Evolutionary conservation across 2,888 invertebrate genomes (phyloP).

Genomic region (Campoplex nolae): DNA sequence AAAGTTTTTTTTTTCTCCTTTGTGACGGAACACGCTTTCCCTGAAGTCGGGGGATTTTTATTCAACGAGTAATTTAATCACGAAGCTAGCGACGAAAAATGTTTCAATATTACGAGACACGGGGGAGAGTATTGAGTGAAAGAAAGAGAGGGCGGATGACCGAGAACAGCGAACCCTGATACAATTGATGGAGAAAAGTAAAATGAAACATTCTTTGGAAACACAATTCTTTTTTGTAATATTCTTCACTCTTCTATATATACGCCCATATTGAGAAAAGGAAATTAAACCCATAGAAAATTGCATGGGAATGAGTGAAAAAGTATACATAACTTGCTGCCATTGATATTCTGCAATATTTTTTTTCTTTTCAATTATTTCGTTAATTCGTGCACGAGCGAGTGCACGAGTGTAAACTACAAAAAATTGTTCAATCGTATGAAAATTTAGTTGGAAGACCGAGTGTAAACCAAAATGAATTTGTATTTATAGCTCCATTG

Average conservation of each 20-base stretch:
- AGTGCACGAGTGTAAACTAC: background rate
- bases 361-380: background rate
- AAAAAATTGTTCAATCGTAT: background rate
- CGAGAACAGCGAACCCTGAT: constrained; percentile 4
- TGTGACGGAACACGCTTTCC: constrained; percentile 31
- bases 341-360: background rate
- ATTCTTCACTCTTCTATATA: background rate
- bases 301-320: background rate
- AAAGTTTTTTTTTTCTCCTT: constrained; percentile 59
- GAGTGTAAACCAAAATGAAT: background rate
- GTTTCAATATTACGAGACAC: constrained; percentile 55
- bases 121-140: constrained; percentile 39
- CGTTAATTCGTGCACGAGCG: background rate
- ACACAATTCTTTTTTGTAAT: constrained; percentile 14
- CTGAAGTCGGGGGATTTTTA: constrained; percentile 37
- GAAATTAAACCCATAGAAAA: constrained; percentile 17
- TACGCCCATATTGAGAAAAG: background rate
- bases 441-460: background rate
- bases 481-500: too few species aligned
- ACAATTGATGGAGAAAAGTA: constrained; percentile 16
- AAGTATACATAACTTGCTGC: background rate
- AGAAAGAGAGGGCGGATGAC: constrained; percentile 5
- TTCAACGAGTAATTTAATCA: constrained; percentile 62
- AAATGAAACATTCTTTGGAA: constrained; percentile 12
- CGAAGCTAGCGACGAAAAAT: constrained; percentile 47